A percentile compares a stretch with the other conserved stretches of the same genome.
phyloP scores from a whole-genome alignment of 1,140 invertebrate species.

The Drosophila tropicalis region DNA sequence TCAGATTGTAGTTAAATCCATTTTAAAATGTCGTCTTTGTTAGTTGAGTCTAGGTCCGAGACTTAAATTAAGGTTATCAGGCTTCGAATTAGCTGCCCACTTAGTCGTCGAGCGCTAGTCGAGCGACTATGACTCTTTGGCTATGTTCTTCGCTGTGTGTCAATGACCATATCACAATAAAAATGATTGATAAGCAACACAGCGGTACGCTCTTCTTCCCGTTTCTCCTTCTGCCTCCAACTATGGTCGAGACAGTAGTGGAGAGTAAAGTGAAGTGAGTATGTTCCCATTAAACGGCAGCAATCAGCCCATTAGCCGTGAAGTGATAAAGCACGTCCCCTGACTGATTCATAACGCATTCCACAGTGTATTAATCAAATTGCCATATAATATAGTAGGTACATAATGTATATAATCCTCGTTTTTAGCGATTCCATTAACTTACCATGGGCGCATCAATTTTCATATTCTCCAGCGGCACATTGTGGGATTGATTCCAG shows the following conservation, averaged over 20 bases:
- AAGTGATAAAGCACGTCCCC: conserved; percentile 49
- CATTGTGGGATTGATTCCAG: conserved; percentile 85
- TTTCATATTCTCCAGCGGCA: conserved; percentile 88
- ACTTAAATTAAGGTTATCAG: background rate
- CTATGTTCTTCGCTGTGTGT: conserved; percentile 27
- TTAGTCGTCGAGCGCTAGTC: conserved; percentile 3
- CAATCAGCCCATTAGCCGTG: conserved; percentile 21
- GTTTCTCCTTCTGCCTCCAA: background rate
- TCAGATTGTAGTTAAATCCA: too few species aligned
- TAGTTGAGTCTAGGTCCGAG: background rate
- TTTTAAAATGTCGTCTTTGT: background rate
- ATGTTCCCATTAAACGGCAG: conserved; percentile 33
- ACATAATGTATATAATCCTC: conserved; percentile 2
- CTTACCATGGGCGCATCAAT: conserved; percentile 92
- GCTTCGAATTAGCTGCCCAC: conserved; percentile 18
- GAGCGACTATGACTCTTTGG: background rate
- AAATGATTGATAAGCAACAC: conserved; percentile 51
- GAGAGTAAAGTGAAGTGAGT: conserved; percentile 20
- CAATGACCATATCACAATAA: conserved; percentile 54
- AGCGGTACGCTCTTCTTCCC: background rate
- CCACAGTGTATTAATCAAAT: conserved; percentile 56
- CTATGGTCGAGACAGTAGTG: background rate
- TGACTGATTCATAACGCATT: conserved; percentile 59
- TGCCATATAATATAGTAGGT: background rate
- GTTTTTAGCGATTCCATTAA: conserved; percentile 9